Evolutionary conservation across 2,113 vertebrate genomes (phyloP), one percentile per base, ranked within the genome.

Genomic region (Microtus pennsylvanicus): DNA sequence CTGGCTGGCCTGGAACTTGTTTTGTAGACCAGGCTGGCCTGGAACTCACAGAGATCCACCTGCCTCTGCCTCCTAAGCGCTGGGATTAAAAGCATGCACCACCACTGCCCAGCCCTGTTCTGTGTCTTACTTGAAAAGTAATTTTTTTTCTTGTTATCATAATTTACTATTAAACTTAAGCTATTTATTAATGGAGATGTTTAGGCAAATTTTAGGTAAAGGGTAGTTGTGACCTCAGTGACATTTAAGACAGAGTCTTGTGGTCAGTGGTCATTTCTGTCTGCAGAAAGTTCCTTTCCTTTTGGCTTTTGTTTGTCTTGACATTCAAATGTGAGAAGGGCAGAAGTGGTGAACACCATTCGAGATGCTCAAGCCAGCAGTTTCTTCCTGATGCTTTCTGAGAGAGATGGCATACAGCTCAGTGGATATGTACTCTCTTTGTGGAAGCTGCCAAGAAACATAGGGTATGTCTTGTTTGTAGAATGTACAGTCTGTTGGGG

Each of bases 171-270:
- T 78, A 85, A 28, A 95, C 91, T 85, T 38, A n/a, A 95, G 50
- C 74, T 87, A 17, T 80, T 87, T 87, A 35, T 86, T 85, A 67
- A 72, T 70, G 28, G 52, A 87, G 89, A 69, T 90, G 42, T 70
- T 78, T 65, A 81, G 52, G 76, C 14, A 94, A 52, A 28, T 82
- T 95, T 96, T 86, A 94, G 82, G 42, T 89, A 42, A 92, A 77
- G 61, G 63, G 50, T 19, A 70, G 17, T 80, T 21, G 1, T 85
- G 80, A 90, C 67, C 52, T 77, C 88, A 81, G 85, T 95, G 81
- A 81, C 76, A 28, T 69, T 82, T 97, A 72, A 93, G 47, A 52
- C 58, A 38, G 47, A 80, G 63, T 22, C 78, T 91, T 95, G 88
- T 94, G 94, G 96, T 77, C 45, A 55, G 63, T 52, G 58, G 88